phyloP scores from a whole-genome alignment of 2,113 vertebrate genomes.

The Camarhynchus parvulus region DNA sequence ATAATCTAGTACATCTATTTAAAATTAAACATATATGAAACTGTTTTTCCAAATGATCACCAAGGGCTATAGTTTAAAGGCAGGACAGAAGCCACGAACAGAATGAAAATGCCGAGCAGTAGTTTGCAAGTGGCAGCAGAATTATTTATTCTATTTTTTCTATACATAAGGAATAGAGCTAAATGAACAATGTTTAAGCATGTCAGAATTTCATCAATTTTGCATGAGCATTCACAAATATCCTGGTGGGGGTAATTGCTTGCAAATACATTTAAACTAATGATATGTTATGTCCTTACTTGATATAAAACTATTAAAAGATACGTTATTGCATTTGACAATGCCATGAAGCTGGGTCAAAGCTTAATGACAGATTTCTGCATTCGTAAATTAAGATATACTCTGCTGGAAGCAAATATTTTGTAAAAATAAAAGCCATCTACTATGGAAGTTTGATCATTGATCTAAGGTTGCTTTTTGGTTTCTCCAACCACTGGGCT shows the following conservation, averaged over 20 bases:
- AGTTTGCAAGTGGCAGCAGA: slow-evolving; percentile 76
- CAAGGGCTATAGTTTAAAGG: slow-evolving; percentile 80
- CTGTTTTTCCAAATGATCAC: slow-evolving; percentile 78
- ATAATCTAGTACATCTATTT: slow-evolving; percentile 79
- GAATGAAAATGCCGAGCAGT: slow-evolving; percentile 76
- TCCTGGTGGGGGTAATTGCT: slow-evolving; percentile 87
- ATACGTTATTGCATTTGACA: slow-evolving; percentile 85
- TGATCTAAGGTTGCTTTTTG: slow-evolving; percentile 71
- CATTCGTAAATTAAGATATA: slow-evolving; percentile 83
- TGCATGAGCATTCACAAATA: slow-evolving; percentile 84
- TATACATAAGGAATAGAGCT: slow-evolving; percentile 83
- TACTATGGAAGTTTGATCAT: slow-evolving; percentile 74
- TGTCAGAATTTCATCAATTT: slow-evolving; percentile 86
- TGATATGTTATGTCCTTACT: slow-evolving; percentile 86
- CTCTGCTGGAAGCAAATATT: slow-evolving; percentile 85
- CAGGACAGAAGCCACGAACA: slow-evolving; percentile 62
- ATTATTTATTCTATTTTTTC: slow-evolving; percentile 85
- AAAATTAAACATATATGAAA: slow-evolving; percentile 85
- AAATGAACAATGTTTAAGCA: slow-evolving; percentile 86
- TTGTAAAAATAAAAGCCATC: slow-evolving; percentile 82
- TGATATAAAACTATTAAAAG: slow-evolving; percentile 88
- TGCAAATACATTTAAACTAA: slow-evolving; percentile 88
- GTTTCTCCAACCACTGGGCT: slow-evolving; percentile 34
- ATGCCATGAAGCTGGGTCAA: slow-evolving; percentile 83
- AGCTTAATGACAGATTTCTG: slow-evolving; percentile 85